Evolutionary conservation across 2,797 vertebrate species (phyloP).

Genomic region (Paratrypauchen microcephalus): DNA sequence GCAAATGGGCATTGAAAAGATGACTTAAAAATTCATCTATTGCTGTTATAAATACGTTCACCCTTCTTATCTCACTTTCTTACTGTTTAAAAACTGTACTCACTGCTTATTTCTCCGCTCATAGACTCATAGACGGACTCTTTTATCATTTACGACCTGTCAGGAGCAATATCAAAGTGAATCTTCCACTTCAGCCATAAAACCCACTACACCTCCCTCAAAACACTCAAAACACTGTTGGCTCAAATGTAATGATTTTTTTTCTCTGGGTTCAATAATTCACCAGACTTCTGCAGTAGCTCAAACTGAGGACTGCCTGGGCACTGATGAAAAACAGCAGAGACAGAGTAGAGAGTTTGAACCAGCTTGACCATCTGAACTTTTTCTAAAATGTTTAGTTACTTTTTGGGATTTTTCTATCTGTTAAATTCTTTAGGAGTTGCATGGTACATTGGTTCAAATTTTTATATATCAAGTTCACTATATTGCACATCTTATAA

Average conservation of each 20-base stretch:
- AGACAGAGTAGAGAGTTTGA: background rate
- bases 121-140: background rate
- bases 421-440: background rate
- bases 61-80: background rate
- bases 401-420: background rate
- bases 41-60: background rate
- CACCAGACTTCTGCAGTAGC: background rate
- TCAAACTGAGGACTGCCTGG: background rate
- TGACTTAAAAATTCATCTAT: background rate
- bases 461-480: background rate
- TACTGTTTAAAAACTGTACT: background rate
- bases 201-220: background rate
- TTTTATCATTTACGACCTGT: conserved; percentile 19
- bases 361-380: background rate
- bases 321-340: background rate
- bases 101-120: background rate
- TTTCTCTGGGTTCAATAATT: conserved; percentile 24
- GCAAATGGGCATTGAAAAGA: background rate
- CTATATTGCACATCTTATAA: background rate
- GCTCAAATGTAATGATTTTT: conserved; percentile 4
- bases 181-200: conserved; percentile 13
- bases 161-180: conserved; percentile 21
- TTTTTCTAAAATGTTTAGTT: background rate
- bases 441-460: background rate
- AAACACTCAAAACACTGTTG: background rate